Evolutionary conservation across 2,797 vertebrate species (phyloP), one percentile per base, ranked within the genome.

Genomic region (Taenioides sp.): DNA sequence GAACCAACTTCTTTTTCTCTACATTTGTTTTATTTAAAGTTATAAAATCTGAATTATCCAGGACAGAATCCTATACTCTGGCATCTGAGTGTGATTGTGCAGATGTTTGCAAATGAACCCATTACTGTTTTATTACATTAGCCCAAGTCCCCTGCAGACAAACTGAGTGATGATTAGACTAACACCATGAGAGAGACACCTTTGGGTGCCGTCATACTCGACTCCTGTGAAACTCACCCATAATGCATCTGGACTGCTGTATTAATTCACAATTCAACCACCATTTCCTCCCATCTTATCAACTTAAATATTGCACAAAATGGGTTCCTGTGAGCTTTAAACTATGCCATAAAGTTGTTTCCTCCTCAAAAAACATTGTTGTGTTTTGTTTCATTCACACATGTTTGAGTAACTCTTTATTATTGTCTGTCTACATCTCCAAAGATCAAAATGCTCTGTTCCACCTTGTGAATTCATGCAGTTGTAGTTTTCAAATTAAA

Each of bases 71-170:
- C 14, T 64, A 22, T 47, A 73, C 75, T 71, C 71, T 43, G 70
- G 82, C 76, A 80, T 71, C 81, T 59, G 25, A 70, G 55, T 63
- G 47, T 79, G 82, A 84, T 87, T 82, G 84, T 77, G 73, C 77
- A 86, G 75, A 85, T 91, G 55, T 79, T 78, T 85, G 84, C 80
- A 85, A 86, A 89, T 80, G 22, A 86, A 81, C 62, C 71, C 67
- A 86, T 87, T 88, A 86, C 67, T 71, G 31, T 60, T 27, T 72
- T 74, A 74, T 84, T 70, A 80, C 83, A 86, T 86, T 79, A 87
- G 81, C 14, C 1, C 7, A 20, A 67, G 80, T 71, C 78, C 78
- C 76, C 70, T 77, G 67, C 70, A 59, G 69, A 80, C 72, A 76
- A 62, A 64, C 31, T 76, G 66, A 85, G 64, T 70, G 75, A 74